Evolutionary conservation across 1,140 invertebrate species (phyloP), one percentile per base, ranked within the genome.

Genomic region (Drosophila jambulina): DNA sequence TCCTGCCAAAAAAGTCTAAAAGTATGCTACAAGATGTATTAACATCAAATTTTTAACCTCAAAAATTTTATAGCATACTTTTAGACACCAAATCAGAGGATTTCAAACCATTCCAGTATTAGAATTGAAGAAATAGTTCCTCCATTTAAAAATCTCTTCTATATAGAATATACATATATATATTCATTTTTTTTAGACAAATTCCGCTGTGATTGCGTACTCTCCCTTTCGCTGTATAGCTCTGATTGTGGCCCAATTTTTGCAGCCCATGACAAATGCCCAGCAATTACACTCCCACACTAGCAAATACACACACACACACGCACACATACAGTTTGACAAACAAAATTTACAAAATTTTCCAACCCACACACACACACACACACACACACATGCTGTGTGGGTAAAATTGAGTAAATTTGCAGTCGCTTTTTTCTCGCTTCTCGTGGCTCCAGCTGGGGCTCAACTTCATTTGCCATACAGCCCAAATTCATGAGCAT

Each of bases 401-500:
- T 34, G n/a, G 43, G 23, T 42, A 63, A 80, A 76, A 84, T 84
- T 56, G 51, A 68, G 65, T 64, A 64, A 74, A 85, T 84, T 84
- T 81, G 42, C 82, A 69, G 48, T 59, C 29, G 54, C 15, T 67
- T 60, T 82, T 64, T 72, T 71, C 43, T 45, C 48, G 51, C 45
- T 61, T 61, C 57, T 56, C 63, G 64, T 40, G 51, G 56, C 48
- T 78, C 59, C 75, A 86, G 78, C 69, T 82, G 74, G 53, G 53
- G 46, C 62, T 53, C 36, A 60, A 77, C 76, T 78, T 88, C 77
- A 75, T 85, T 86, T 85, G 74, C 67, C 60, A 75, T 78, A 78
- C 76, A 60, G 71, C 64, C 56, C 32, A 83, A 87, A 88, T 88
- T 88, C 84, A 87, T 83, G 83, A 87, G 84, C 80, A 80, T 83